Conservation (phyloP, 1,140 invertebrate species). For the Laupala kohalensis region DNA sequence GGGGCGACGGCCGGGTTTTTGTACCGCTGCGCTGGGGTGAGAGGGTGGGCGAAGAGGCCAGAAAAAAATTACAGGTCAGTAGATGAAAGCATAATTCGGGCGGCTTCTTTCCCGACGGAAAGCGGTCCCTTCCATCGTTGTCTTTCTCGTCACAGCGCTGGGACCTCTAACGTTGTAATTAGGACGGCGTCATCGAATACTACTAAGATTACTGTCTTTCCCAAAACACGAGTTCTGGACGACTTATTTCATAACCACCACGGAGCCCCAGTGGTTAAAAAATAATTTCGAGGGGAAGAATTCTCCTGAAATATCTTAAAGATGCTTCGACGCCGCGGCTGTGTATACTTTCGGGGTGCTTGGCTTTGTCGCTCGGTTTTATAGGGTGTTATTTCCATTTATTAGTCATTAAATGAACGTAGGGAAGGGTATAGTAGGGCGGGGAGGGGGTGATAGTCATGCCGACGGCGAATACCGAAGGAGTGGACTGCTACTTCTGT, state of each 20-base stretch:
- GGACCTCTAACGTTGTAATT: neutral
- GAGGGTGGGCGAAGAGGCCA: too few species aligned
- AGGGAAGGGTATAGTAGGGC: too few species aligned
- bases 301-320: too few species aligned
- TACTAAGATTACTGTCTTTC: neutral
- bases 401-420: too few species aligned
- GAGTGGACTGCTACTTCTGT: too few species aligned
- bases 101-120: neutral
- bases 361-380: too few species aligned
- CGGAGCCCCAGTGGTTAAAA: neutral
- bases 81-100: neutral
- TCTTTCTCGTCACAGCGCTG: neutral
- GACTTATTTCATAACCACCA: neutral
- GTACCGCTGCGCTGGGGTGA: neutral
- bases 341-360: too few species aligned
- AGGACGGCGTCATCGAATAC: neutral
- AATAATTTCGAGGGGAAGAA: neutral
- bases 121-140: neutral
- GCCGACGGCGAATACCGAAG: too few species aligned
- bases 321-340: too few species aligned
- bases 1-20: neutral
- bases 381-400: neutral
- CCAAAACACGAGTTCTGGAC: neutral
- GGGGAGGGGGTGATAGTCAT: too few species aligned
- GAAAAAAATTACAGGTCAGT: neutral